These are phyloP conservation scores for Ovis aries DNA, from an alignment of 2,113 vertebrate genomes.

Conservation along the genomic window DNA sequence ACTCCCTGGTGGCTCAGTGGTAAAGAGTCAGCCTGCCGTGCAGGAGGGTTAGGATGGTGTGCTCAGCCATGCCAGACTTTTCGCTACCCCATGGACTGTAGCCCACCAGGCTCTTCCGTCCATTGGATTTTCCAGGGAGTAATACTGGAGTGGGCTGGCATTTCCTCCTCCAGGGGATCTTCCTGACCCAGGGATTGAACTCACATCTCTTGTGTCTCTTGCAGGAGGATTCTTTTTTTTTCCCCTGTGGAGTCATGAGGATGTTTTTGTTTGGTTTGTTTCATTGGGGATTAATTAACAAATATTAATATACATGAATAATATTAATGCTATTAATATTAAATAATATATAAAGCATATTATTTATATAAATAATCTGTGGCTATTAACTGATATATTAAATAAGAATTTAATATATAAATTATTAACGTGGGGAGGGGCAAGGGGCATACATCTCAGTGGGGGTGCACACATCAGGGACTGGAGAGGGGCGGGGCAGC, in stretches of 20 bases:
- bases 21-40: background rate
- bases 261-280: constrained; percentile 66
- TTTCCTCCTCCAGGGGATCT: background rate
- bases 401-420: constrained; percentile 83
- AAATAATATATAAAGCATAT: background rate
- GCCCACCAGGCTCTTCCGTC: background rate
- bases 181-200: background rate
- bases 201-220: background rate
- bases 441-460: constrained; percentile 63
- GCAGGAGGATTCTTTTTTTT: background rate
- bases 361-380: background rate
- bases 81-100: background rate
- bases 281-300: constrained; percentile 72
- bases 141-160: background rate
- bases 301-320: constrained; percentile 72
- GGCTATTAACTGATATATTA: background rate
- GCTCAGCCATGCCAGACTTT: background rate
- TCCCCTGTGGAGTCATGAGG: constrained; percentile 46
- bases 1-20: background rate
- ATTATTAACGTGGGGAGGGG: constrained; percentile 76
- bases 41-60: background rate
- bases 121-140: background rate
- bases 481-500: constrained; percentile 67
- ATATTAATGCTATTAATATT: background rate
- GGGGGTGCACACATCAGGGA: constrained; percentile 55